Base-by-base conservation (phyloP, 92 coral and sea anemone genomes). In the Micromussa lordhowensis region DNA sequence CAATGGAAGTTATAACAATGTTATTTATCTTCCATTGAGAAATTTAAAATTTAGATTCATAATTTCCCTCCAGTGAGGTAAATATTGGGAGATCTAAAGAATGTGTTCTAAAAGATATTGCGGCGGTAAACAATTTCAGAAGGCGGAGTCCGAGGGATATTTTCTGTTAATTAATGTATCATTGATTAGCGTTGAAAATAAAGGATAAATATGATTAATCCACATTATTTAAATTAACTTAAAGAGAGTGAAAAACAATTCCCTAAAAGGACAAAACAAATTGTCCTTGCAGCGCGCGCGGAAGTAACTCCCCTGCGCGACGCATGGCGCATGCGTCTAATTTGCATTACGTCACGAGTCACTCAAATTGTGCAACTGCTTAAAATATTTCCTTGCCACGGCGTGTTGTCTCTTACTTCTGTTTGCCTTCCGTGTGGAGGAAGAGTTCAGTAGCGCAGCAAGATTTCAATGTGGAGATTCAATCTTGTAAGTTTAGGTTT, bases 381-480 rank as follows among this genome's bases (percentile, higher is more conserved):
- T 88, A 91, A 95, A 93, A 95, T 95, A 95, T 90, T 91, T 93
- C 91, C 82, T 72, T 74, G 96, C 90, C 96, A 90, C 96, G 92
- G 98, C 96, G 96, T 95, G 98, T 75, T 51, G 82, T 89, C 88
- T 85, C 83, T 89, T 90, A 73, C 74, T 79, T 44, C 82, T 69
- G 30, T 66, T 80, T 86, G 80, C 85, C 98, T 95, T 95, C 98
- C 98, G 89, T 86, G 87, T 85, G 96, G 95, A 87, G 59, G 92
- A 84, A 87, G 92, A 86, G 87, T 87, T 28, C 70, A 81, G 83
- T 76, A 59, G 91, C 36, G 63, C 87, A 90, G 92, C 86, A 53
- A 87, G 91, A 92, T 95, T 95, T 96, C 96, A 97, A 97, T 97
- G 99, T 91, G 99, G 98, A 97, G 93, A 95, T 94, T 77, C 88